Evolutionary conservation across 2,113 vertebrate species (phyloP).

Genomic region (Raphicerus campestris): DNA sequence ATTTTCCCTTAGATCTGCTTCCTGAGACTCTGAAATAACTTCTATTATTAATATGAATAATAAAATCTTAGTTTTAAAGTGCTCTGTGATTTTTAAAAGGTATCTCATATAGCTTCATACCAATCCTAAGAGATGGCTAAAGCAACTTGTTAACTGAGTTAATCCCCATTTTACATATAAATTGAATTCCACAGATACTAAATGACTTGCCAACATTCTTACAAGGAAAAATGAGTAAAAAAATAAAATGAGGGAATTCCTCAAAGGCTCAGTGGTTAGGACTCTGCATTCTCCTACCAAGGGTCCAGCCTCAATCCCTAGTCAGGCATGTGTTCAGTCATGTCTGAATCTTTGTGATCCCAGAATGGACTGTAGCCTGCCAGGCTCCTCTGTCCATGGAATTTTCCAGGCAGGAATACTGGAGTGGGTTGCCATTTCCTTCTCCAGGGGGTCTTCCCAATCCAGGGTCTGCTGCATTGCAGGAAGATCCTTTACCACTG

Average conservation of each 20-base stretch:
- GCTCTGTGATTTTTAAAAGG: neutral
- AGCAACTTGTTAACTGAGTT: neutral
- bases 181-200: neutral
- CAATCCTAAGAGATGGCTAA: neutral
- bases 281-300: neutral
- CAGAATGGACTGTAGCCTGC: neutral
- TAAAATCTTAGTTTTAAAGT: neutral
- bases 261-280: neutral
- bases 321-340: neutral
- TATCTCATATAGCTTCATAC: neutral
- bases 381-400: neutral
- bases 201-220: conserved; percentile 18
- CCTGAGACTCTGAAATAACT: neutral
- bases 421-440: neutral
- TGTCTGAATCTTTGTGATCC: neutral
- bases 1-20: neutral
- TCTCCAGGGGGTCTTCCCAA: neutral
- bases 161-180: conserved; percentile 12
- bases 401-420: neutral
- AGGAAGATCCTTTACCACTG: neutral
- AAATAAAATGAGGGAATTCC: neutral
- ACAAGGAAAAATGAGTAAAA: conserved; percentile 2
- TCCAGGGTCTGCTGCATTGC: neutral
- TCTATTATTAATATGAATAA: conserved; percentile 36
- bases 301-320: neutral